phyloP scores from a whole-genome alignment of 2,797 vertebrate species.

The Mormyrops attenuatus region DNA sequence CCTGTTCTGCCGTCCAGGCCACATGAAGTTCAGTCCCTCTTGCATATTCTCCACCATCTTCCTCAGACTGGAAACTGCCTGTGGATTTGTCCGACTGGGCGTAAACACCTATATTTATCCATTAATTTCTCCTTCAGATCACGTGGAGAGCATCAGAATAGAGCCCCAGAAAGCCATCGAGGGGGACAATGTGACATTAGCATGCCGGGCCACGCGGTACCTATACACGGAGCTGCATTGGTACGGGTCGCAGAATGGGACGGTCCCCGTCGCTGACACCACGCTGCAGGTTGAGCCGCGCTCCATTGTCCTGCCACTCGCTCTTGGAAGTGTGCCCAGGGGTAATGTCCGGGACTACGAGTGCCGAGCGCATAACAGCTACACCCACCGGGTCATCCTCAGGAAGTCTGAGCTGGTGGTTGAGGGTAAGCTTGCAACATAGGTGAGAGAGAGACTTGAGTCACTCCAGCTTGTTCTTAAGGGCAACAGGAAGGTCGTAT shows the following conservation, averaged over 20 bases:
- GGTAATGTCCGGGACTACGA: constrained; percentile 56
- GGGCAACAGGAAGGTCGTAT: not conserved
- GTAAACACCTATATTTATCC: not conserved
- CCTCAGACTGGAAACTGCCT: not conserved
- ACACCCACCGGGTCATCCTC: constrained; percentile 45
- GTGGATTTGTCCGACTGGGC: too few relatives aligned
- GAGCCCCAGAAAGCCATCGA: constrained; percentile 54
- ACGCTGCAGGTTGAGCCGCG: constrained; percentile 45
- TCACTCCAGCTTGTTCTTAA: not conserved
- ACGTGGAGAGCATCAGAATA: constrained; percentile 45
- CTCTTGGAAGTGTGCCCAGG: constrained; percentile 63
- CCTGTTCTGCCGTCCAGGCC: not conserved
- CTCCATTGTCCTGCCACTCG: constrained; percentile 64
- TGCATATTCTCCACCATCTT: not conserved
- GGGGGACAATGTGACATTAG: constrained; percentile 61
- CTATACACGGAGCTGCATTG: constrained; percentile 70
- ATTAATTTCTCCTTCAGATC: constrained; percentile 45
- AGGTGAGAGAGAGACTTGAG: not conserved
- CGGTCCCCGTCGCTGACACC: constrained; percentile 32
- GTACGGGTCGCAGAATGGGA: constrained; percentile 57
- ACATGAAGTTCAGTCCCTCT: not conserved
- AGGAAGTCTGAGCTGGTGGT: constrained; percentile 58
- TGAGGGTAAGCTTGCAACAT: constrained; percentile 58
- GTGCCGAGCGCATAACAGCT: constrained; percentile 63
- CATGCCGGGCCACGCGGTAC: constrained; percentile 71